Evolutionary conservation across 2,797 vertebrate genomes (phyloP).

Genomic region (Xiphorhynchus erythropygius): DNA sequence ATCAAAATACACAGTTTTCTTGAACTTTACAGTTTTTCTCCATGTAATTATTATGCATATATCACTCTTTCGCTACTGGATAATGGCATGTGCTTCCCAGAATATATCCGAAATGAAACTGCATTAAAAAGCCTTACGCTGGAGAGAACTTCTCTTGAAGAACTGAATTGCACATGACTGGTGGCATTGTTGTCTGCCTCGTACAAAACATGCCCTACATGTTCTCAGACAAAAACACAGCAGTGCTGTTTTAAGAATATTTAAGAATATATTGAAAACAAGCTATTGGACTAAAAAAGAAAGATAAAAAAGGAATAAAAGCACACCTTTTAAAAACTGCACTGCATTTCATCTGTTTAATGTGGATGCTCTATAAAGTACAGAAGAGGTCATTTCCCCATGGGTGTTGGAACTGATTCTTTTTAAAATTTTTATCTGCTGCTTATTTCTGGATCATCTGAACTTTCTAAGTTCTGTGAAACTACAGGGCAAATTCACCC

Average conservation of each 20-base stretch:
- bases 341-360: neutral
- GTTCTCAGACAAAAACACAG: neutral
- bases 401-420: neutral
- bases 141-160: neutral
- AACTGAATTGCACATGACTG: fast-evolving
- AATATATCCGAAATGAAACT: neutral
- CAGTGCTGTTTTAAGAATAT: neutral
- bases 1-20: neutral
- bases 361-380: neutral
- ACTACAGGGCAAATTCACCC: neutral
- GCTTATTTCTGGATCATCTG: neutral
- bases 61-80: neutral
- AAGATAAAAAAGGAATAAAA: neutral
- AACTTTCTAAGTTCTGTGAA: neutral
- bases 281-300: neutral
- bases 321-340: neutral
- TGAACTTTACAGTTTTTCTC: neutral
- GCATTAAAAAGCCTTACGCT: neutral
- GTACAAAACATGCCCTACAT: neutral
- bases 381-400: neutral
- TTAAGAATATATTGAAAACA: neutral
- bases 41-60: neutral
- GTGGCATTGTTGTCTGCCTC: neutral
- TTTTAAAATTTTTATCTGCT: neutral
- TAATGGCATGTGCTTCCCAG: neutral